These are phyloP conservation scores for Xestobium rufovillosum DNA, from an alignment of 2,888 invertebrate genomes.

Conservation along the genomic window DNA sequence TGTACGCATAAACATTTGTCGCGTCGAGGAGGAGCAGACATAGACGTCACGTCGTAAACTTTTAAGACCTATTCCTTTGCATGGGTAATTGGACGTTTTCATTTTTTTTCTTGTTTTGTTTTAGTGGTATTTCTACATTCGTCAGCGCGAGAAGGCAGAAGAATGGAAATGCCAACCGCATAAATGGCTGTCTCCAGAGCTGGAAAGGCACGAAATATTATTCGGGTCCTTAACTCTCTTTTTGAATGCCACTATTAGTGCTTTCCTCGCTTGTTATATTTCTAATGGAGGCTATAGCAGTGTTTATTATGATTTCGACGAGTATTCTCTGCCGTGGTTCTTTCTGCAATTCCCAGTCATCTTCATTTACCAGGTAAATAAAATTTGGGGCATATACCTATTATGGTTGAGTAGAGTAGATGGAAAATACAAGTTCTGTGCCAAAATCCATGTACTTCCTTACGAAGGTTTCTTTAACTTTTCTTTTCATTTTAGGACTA, in stretches of 20 bases:
- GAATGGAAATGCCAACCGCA: conserved; percentile 70
- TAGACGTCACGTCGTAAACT: conserved; percentile 26
- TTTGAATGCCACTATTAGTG: conserved; percentile 50
- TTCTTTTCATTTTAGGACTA: conserved; percentile 48
- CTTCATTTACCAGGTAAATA: conserved; percentile 55
- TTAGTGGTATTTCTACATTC: conserved; percentile 67
- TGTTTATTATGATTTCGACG: conserved; percentile 54
- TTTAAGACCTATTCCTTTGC: conserved; percentile 26
- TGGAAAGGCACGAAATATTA: conserved; percentile 62
- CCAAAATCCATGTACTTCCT: conserved; percentile 1
- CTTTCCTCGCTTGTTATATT: conserved; percentile 57
- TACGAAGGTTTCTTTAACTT: conserved; percentile 16
- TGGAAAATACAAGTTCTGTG: neutral
- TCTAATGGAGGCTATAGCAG: conserved; percentile 58
- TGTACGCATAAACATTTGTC: conserved; percentile 32
- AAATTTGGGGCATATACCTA: conserved; percentile 6
- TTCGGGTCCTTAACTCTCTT: conserved; percentile 54
- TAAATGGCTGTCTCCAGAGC: conserved; percentile 58
- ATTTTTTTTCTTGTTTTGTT: conserved; percentile 18
- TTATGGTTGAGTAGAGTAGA: conserved; percentile 3
- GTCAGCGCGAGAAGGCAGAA: conserved; percentile 51
- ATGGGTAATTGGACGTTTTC: conserved; percentile 13
- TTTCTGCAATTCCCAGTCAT: conserved; percentile 56
- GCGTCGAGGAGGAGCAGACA: conserved; percentile 20
- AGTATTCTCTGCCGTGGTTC: conserved; percentile 60